Percentiles rank a stretch among this genome's conserved stretches.
Conservation (phyloP, 2,797 vertebrate genomes). For the Sparidentex hasta region DNA sequence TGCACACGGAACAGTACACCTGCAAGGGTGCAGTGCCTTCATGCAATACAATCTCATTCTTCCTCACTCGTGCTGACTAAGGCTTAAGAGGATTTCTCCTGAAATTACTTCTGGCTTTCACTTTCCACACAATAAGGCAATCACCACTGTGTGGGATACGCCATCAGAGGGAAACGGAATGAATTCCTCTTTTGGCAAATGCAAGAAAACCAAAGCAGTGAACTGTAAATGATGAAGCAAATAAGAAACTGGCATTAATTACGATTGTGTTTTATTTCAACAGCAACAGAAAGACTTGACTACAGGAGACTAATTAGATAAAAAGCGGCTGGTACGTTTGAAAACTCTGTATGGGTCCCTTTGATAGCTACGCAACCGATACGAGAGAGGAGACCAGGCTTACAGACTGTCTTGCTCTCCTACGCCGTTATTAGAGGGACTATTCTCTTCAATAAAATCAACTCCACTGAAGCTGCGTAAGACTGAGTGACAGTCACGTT, state of each 20-base stretch:
- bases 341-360: constrained; percentile 15
- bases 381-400: constrained; percentile 3
- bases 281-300: constrained; percentile 6
- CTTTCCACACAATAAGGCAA: constrained; percentile 26
- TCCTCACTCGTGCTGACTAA: background rate
- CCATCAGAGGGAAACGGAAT: constrained; percentile 22
- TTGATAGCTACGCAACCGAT: constrained; percentile 24
- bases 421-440: constrained; percentile 1
- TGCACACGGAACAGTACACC: background rate
- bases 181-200: constrained; percentile 1
- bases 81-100: constrained; percentile 37
- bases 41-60: background rate
- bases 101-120: constrained; percentile 41
- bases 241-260: constrained; percentile 27
- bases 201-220: constrained; percentile 7
- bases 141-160: constrained; percentile 13
- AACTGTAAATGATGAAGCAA: constrained; percentile 23
- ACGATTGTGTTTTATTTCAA: constrained; percentile 19
- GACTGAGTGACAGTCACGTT: background rate
- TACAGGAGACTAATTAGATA: constrained; percentile 20
- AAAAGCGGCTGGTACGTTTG: constrained; percentile 11
- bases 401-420: constrained; percentile 14
- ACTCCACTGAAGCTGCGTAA: background rate
- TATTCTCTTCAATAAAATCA: constrained; percentile 10
- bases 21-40: background rate